Conservation (phyloP, 2,113 vertebrate species). For the Neomonachus schauinslandi region DNA sequence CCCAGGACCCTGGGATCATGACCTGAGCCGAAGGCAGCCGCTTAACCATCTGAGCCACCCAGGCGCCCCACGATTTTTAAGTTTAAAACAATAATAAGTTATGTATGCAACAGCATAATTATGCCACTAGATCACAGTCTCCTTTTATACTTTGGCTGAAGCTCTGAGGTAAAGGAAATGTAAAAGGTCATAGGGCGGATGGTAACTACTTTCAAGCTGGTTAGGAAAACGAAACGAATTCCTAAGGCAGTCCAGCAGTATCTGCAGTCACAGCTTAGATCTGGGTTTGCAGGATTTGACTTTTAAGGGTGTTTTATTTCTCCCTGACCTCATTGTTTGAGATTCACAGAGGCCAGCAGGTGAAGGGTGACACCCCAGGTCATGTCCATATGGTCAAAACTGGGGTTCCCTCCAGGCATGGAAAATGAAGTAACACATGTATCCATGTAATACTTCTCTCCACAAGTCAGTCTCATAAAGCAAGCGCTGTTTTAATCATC, state of each 20-base stretch:
- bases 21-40: no score
- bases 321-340: background rate
- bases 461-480: conserved; percentile 44
- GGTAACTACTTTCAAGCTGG: background rate
- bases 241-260: background rate
- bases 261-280: background rate
- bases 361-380: background rate
- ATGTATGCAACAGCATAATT: background rate
- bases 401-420: background rate
- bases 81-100: background rate
- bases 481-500: background rate
- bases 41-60: no score
- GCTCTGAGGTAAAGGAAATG: background rate
- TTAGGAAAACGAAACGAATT: background rate
- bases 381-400: background rate
- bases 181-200: background rate
- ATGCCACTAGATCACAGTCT: background rate
- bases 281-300: background rate
- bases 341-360: background rate
- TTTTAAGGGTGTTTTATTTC: background rate
- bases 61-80: background rate
- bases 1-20: no score
- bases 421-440: background rate
- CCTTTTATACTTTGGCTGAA: background rate
- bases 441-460: background rate